These are phyloP conservation scores for Helicoverpa armigera DNA, from an alignment of 1,140 invertebrate genomes.

Conservation along the genomic window DNA sequence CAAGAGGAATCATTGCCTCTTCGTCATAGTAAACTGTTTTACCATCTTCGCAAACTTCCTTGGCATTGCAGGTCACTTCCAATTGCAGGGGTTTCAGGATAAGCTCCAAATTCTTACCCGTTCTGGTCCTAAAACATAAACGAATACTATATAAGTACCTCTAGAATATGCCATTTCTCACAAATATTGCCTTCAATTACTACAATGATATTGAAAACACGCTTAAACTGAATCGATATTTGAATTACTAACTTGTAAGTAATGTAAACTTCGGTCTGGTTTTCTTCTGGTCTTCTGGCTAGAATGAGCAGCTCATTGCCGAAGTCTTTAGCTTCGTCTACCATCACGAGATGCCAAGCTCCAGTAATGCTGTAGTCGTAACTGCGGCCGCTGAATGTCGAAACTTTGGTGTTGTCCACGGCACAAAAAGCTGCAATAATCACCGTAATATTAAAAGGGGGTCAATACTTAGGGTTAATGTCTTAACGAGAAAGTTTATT, in stretches of 20 bases:
- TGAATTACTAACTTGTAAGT: slow-evolving; percentile 75
- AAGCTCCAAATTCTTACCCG: slow-evolving; percentile 4
- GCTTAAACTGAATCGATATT: neutral
- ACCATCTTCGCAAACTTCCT: neutral
- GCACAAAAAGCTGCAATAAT: slow-evolving; percentile 87
- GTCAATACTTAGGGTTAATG: no score
- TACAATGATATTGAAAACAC: no score
- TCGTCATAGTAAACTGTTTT: slow-evolving; percentile 6
- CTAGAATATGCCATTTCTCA: no score
- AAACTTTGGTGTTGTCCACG: slow-evolving; percentile 86
- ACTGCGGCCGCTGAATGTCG: slow-evolving; percentile 89
- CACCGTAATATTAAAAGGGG: neutral
- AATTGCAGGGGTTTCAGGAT: neutral
- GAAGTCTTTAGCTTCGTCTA: slow-evolving; percentile 77
- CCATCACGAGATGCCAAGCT: slow-evolving; percentile 89
- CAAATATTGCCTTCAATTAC: no score
- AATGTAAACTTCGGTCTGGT: slow-evolving; percentile 77
- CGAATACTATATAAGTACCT: no score
- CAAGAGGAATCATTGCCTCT: neutral
- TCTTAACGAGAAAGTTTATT: no score
- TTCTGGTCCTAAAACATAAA: neutral
- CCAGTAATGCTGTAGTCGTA: slow-evolving; percentile 86
- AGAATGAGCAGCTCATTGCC: slow-evolving; percentile 48
- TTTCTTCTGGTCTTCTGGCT: slow-evolving; percentile 65
- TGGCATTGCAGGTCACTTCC: slow-evolving; percentile 16